Evolutionary conservation across 2,888 invertebrate genomes (phyloP).

Genomic region (Lasiommata megera): DNA sequence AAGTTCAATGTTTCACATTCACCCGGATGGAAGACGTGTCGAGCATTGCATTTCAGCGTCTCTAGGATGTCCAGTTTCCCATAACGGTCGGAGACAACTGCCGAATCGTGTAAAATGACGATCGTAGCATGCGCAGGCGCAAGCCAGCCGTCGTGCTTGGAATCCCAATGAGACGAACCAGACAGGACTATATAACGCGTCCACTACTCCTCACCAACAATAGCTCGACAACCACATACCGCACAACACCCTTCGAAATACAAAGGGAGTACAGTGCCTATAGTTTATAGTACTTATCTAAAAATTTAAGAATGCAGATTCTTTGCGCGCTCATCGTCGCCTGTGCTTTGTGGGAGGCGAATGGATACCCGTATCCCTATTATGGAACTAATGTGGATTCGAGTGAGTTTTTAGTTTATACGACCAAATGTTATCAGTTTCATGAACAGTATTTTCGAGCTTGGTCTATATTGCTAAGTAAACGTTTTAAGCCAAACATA

Average conservation of each 20-base stretch:
- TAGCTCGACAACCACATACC: slow-evolving; percentile 49
- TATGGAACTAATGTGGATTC: slow-evolving; percentile 67
- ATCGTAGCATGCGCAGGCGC: slow-evolving; percentile 52
- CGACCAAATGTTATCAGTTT: too few species aligned
- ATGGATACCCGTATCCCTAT: slow-evolving; percentile 64
- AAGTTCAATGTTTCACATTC: slow-evolving; percentile 47
- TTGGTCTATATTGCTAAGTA: too few species aligned
- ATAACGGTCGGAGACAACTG: slow-evolving; percentile 66
- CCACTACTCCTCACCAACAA: slow-evolving; percentile 46
- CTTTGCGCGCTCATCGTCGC: slow-evolving; percentile 46
- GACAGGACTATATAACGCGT: slow-evolving; percentile 68
- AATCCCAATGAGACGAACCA: slow-evolving; percentile 67
- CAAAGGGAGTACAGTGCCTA: slow-evolving; percentile 41
- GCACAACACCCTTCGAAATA: slow-evolving; percentile 49
- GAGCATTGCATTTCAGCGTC: slow-evolving; percentile 40
- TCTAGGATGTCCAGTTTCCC: slow-evolving; percentile 47
- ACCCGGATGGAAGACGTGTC: slow-evolving; percentile 47
- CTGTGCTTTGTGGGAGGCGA: slow-evolving; percentile 55
- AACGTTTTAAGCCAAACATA: too few species aligned
- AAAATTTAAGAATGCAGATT: slow-evolving; percentile 53
- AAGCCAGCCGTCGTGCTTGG: slow-evolving; percentile 51
- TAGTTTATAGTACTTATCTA: slow-evolving; percentile 11
- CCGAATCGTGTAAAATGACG: slow-evolving; percentile 60
- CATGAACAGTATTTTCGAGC: too few species aligned
- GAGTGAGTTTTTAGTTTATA: slow-evolving; percentile 49